A percentile compares a stretch with the other conserved stretches of the same genome.
Evolutionary conservation across 1,140 invertebrate genomes (phyloP).

Genomic region (Araneus ventricosus): DNA sequence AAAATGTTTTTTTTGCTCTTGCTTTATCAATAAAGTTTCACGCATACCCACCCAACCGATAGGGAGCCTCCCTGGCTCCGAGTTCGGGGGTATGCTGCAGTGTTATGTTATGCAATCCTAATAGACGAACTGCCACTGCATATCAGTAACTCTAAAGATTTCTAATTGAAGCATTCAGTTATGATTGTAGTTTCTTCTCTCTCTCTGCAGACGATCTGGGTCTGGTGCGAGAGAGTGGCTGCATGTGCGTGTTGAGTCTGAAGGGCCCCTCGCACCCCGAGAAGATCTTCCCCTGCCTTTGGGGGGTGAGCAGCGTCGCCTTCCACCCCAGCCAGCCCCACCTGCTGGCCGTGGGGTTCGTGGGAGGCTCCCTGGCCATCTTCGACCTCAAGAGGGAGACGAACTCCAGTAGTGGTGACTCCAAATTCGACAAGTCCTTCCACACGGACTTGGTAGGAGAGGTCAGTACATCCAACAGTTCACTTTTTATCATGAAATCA

Average conservation of each 20-base stretch:
- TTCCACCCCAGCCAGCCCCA: slow-evolving; percentile 22
- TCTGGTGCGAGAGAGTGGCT: neutral
- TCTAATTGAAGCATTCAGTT: too few relatives aligned
- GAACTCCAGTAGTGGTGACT: neutral
- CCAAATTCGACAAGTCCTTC: neutral
- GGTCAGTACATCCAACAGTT: neutral
- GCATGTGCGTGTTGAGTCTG: slow-evolving; percentile 41
- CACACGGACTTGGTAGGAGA: slow-evolving; percentile 26
- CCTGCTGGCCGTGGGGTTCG: neutral
- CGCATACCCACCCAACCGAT: too few relatives aligned
- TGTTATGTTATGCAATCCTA: too few relatives aligned
- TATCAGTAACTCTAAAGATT: too few relatives aligned
- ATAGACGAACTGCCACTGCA: too few relatives aligned
- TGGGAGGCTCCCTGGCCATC: neutral
- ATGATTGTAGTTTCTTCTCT: neutral
- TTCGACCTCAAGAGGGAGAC: slow-evolving; percentile 3
- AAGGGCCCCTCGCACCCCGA: slow-evolving; percentile 41
- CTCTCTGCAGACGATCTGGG: slow-evolving; percentile 41
- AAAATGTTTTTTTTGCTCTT: too few relatives aligned
- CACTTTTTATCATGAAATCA: too few relatives aligned
- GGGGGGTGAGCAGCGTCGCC: neutral
- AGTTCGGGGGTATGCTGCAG: too few relatives aligned
- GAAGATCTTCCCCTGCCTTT: neutral
- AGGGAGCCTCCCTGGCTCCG: too few relatives aligned
- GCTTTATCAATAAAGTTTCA: too few relatives aligned